Base-by-base conservation (phyloP, 2,888 invertebrate species). In the Clitarchus hookeri region DNA sequence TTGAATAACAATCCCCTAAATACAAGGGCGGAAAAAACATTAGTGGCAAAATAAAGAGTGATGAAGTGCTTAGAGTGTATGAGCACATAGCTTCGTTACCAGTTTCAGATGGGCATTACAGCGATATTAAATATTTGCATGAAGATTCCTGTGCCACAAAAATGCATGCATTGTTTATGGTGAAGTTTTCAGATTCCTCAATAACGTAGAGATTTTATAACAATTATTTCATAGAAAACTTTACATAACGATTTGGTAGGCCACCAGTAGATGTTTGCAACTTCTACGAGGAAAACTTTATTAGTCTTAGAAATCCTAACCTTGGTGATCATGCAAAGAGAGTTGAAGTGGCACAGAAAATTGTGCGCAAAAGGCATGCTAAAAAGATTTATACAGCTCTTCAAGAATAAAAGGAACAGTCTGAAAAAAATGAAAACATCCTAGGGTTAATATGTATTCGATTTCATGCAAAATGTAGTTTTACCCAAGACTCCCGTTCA, bases 31-130 rank as follows among this genome's bases (percentile, higher is more conserved):
- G 6, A 44, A 36, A 44, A 11, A 83, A 48, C 44, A 36, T 36
- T n/a, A 83, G 83, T 83, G 83, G 83, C 12, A 83, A 44, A 2
- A 83, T 36, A 1, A 6, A 83, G 44, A 83, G 36, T 83, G 83
- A 44, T 83, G 83, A 83, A 44, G 83, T 83, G n/a, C n/a, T 44
- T 53, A 53, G 53, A 53, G 53, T 53, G 8, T 19, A 53, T 19
- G 53, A 8, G 19, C 53, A 53, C 19, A 53, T 53, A 53, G 53
- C 53, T 53, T 53, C 3, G 6, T 53, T 53, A 4, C 3, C n/a
- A n/a, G 4, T 36, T 36, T 36, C 36, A 36, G 1, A 36, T 36
- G 36, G 36, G 36, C 1, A 36, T 36, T 36, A 36, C 53, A 53
- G 19, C 0, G 53, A 53, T 53, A 19, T 53, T 16, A 2, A 53